Percentiles rank a stretch among this genome's conserved stretches.
Evolutionary conservation across 2,888 invertebrate species (phyloP).

Genomic region (Ctena decussata): DNA sequence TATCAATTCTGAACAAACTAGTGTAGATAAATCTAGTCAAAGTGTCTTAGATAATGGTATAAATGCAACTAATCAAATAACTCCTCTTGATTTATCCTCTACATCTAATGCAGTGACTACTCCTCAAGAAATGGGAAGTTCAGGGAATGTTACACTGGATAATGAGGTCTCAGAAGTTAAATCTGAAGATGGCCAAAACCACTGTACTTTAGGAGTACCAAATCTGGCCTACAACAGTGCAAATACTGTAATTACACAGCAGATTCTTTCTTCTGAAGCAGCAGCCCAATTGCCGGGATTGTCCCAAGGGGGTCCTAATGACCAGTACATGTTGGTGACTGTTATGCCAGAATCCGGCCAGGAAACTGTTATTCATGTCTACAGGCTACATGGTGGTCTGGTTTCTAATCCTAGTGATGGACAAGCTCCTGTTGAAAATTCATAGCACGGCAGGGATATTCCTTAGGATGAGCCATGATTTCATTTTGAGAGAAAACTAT

Average conservation of each 20-base stretch:
- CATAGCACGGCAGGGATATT: no score
- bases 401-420: neutral
- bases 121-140: neutral
- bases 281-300: neutral
- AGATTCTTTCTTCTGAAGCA: neutral
- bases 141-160: neutral
- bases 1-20: neutral
- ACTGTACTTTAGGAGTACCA: no score
- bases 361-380: conserved; percentile 78
- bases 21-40: neutral
- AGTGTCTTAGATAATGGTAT: neutral
- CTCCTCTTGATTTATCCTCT: no score
- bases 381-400: conserved; percentile 59
- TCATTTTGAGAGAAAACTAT: no score
- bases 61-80: neutral
- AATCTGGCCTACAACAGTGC: neutral
- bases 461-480: no score
- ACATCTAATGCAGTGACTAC: neutral
- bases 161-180: neutral
- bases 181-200: no score
- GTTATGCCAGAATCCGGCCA: conserved; percentile 68
- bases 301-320: neutral
- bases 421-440: neutral
- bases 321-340: conserved; percentile 68
- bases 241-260: neutral